phyloP scores from a whole-genome alignment of 2,113 vertebrate species.

The Eira barbara region DNA sequence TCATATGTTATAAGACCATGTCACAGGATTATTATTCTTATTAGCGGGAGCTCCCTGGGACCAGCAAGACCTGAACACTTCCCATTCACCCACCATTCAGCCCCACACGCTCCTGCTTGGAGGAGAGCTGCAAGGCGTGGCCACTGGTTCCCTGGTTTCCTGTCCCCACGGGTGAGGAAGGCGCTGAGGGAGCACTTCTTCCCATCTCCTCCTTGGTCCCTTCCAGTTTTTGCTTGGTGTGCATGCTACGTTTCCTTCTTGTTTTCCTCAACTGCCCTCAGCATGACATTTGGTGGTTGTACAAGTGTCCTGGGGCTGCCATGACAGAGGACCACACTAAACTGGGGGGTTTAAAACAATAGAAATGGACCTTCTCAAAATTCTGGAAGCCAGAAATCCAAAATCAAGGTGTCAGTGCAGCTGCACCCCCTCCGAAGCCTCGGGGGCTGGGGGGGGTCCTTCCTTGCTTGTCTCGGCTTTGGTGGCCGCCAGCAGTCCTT shows the following conservation, averaged over 20 bases:
- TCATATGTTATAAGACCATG: neutral
- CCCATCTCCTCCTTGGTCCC: neutral
- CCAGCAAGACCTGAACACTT: neutral
- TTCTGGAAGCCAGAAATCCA: neutral
- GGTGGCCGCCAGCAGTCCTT: fast-evolving
- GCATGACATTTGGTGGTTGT: neutral
- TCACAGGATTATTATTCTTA: neutral
- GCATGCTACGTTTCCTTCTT: neutral
- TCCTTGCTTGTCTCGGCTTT: neutral
- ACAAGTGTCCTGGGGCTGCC: neutral
- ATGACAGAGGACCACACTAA: neutral
- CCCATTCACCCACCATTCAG: neutral
- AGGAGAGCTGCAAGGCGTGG: neutral
- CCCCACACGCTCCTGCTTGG: fast-evolving
- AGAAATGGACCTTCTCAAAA: fast-evolving
- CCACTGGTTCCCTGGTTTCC: neutral
- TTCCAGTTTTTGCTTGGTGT: neutral
- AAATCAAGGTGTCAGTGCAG: no score
- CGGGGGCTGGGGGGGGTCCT: fast-evolving
- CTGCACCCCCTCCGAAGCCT: neutral
- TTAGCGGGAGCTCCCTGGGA: neutral
- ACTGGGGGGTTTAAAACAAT: neutral
- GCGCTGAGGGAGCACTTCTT: neutral
- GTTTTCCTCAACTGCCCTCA: neutral
- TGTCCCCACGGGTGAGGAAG: neutral